Evolutionary conservation across 1,140 invertebrate species (phyloP).

Genomic region (Adelges cooleyi): DNA sequence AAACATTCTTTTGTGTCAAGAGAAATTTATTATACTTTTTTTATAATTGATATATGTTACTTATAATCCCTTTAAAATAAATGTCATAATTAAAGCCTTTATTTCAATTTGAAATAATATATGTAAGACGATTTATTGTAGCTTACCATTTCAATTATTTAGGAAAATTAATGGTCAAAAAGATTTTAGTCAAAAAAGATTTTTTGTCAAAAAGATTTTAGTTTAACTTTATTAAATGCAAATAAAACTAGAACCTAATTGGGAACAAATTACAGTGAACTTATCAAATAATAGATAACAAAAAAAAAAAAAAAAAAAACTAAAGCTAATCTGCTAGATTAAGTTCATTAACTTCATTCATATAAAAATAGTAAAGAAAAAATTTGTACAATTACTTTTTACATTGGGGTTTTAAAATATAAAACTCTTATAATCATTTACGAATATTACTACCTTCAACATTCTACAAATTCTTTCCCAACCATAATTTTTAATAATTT

Average conservation of each 20-base stretch:
- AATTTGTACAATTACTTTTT: conserved; percentile 24
- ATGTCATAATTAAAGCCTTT: no score
- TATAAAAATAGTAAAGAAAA: conserved; percentile 28
- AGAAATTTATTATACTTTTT: no score
- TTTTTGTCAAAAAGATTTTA: conserved; percentile 14
- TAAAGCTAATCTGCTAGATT: conserved; percentile 18
- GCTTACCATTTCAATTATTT: no score
- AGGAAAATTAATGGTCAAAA: no score
- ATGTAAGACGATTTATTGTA: no score
- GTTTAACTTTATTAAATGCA: conserved; percentile 26
- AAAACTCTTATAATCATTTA: conserved; percentile 10
- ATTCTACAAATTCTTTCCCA: conserved; percentile 18
- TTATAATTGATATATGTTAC: no score
- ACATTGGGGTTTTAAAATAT: conserved; percentile 24
- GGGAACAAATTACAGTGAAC: conserved; percentile 25
- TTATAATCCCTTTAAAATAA: no score
- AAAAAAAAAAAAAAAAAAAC: conserved; percentile 19
- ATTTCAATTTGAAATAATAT: no score
- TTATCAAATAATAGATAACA: conserved; percentile 28
- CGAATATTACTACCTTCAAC: conserved; percentile 6
- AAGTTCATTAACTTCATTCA: conserved; percentile 17
- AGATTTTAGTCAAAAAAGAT: no score
- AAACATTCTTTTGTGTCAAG: no score
- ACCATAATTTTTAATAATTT: conserved; percentile 16
- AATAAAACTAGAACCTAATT: conserved; percentile 23